Conservation (phyloP, 2,888 invertebrate genomes). For the Tetramorium bicarinatum region DNA sequence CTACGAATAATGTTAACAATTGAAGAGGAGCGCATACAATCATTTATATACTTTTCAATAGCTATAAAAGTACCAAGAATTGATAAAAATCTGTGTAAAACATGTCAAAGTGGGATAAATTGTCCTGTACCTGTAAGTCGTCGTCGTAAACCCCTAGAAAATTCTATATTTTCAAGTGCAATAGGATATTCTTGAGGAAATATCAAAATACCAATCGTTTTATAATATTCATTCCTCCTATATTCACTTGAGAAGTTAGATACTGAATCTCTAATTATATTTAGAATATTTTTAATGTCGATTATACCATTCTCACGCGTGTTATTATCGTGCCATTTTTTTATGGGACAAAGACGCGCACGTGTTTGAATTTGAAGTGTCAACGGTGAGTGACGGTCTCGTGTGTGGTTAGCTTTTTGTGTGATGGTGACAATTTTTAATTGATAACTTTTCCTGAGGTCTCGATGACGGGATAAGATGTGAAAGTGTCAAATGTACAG, state of each 20-base stretch:
- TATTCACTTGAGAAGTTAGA: background rate
- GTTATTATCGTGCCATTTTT: background rate
- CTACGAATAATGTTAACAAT: too few species aligned
- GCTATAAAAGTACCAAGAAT: background rate
- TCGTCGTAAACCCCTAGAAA: background rate
- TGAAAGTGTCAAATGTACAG: too few species aligned
- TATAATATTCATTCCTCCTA: background rate
- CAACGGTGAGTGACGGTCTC: too few species aligned
- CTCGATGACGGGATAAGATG: too few species aligned
- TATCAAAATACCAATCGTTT: background rate
- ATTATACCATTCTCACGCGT: background rate
- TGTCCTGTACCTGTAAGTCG: background rate
- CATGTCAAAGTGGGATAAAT: slow-evolving; percentile 7
- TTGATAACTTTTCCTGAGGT: too few species aligned
- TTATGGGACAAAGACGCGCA: too few species aligned
- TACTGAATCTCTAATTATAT: background rate
- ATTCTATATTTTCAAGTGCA: slow-evolving; percentile 1
- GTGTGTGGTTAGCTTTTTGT: too few species aligned
- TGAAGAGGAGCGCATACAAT: too few species aligned
- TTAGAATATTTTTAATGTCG: background rate
- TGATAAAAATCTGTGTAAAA: slow-evolving; percentile 11
- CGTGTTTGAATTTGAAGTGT: too few species aligned
- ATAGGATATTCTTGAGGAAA: slow-evolving; percentile 7
- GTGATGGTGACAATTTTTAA: too few species aligned
- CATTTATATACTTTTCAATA: too few species aligned